These are phyloP conservation scores for Drosophila dives DNA, from an alignment of 2,888 invertebrate genomes.

Conservation along the genomic window DNA sequence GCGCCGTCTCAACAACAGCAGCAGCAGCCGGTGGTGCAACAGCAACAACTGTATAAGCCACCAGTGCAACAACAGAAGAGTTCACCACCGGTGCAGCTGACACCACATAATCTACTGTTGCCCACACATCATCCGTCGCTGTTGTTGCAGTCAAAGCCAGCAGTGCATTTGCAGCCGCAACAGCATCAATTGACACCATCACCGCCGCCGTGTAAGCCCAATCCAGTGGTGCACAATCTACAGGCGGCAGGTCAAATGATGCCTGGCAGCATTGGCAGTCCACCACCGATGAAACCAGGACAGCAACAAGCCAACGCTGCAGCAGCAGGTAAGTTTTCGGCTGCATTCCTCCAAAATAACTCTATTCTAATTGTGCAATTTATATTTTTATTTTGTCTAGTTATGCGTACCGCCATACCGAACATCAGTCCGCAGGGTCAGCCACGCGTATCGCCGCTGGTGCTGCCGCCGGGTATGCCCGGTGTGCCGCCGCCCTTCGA, in stretches of 20 bases:
- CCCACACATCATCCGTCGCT: slow-evolving; percentile 71
- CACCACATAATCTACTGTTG: slow-evolving; percentile 79
- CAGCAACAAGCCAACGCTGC: slow-evolving; percentile 76
- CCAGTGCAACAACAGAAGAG: slow-evolving; percentile 72
- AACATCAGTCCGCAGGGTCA: slow-evolving; percentile 88
- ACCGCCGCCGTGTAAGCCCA: slow-evolving; percentile 80
- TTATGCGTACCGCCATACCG: slow-evolving; percentile 86
- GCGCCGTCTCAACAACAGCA: slow-evolving; percentile 48
- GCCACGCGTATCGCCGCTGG: slow-evolving; percentile 85
- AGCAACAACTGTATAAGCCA: slow-evolving; percentile 74
- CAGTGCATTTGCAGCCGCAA: slow-evolving; percentile 80
- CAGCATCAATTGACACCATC: slow-evolving; percentile 78
- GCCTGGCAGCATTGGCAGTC: slow-evolving; percentile 86
- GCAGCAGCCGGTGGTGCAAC: slow-evolving; percentile 58
- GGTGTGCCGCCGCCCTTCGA: slow-evolving; percentile 87
- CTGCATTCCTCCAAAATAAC: no score
- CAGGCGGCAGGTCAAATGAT: slow-evolving; percentile 83
- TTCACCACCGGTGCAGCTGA: slow-evolving; percentile 62
- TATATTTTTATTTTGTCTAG: slow-evolving; percentile 32
- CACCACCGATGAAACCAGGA: slow-evolving; percentile 84
- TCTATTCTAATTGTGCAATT: background rate
- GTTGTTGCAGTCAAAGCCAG: slow-evolving; percentile 75
- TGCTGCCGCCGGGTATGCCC: slow-evolving; percentile 86
- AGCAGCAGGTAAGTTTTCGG: slow-evolving; percentile 83
- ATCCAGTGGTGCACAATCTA: slow-evolving; percentile 80